Percentiles rank a stretch among this genome's conserved stretches.
Conservation (phyloP, 2,888 invertebrate species). For the Seladonia tumulorum region DNA sequence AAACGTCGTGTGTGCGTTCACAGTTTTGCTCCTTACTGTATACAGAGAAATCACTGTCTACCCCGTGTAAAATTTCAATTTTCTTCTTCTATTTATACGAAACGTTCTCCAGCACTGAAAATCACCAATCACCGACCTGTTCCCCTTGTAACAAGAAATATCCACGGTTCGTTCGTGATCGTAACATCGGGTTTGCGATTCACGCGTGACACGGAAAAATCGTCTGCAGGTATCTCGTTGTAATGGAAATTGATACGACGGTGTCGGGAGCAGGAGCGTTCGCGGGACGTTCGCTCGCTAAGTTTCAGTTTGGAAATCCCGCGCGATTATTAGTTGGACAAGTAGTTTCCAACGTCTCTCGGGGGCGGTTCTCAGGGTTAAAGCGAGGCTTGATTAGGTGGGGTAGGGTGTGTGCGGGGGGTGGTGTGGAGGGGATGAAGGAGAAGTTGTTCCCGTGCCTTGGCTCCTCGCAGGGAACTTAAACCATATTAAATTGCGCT, state of each 20-base stretch:
- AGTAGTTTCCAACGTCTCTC: slow-evolving; percentile 77
- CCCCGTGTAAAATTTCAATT: too few species aligned
- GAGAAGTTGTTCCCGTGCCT: slow-evolving; percentile 78
- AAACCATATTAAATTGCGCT: slow-evolving; percentile 83
- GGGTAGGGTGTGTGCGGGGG: too few species aligned
- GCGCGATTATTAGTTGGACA: slow-evolving; percentile 82
- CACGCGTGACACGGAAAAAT: not conserved
- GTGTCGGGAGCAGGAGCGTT: slow-evolving; percentile 45
- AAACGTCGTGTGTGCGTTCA: too few species aligned
- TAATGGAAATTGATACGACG: slow-evolving; percentile 28
- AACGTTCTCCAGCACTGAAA: too few species aligned
- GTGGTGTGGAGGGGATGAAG: slow-evolving; percentile 34
- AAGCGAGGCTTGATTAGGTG: slow-evolving; percentile 82
- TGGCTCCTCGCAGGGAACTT: slow-evolving; percentile 74
- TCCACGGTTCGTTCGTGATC: too few species aligned
- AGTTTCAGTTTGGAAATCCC: slow-evolving; percentile 79
- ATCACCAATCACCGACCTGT: too few species aligned
- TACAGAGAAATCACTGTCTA: too few species aligned
- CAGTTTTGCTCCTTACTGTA: too few species aligned
- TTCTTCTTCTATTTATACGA: too few species aligned
- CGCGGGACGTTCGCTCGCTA: slow-evolving; percentile 38
- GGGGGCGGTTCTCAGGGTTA: slow-evolving; percentile 68
- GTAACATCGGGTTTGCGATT: not conserved
- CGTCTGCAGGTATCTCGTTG: not conserved
- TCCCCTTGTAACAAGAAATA: too few species aligned